phyloP scores from a whole-genome alignment of 2,113 vertebrate genomes.

The Aplodontia rufa region DNA sequence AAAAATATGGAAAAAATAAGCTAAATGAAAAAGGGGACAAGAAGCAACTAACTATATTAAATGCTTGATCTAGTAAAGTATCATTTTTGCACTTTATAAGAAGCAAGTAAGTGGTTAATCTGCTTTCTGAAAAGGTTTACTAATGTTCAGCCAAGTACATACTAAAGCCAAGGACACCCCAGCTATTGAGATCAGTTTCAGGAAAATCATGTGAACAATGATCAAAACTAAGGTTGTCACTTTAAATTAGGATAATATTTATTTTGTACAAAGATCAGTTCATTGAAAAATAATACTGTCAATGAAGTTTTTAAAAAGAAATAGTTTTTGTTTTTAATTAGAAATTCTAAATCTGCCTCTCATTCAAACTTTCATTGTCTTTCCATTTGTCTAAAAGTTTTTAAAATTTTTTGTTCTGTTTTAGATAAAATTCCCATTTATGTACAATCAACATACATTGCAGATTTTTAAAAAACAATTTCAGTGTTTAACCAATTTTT shows the following conservation, averaged over 20 bases:
- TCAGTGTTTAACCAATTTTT: neutral
- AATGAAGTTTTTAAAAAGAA: neutral
- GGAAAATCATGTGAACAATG: neutral
- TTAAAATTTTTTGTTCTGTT: neutral
- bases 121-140: constrained; percentile 5
- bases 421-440: constrained; percentile 5
- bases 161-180: neutral
- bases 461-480: neutral
- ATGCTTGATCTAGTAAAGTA: neutral
- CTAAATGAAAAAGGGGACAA: neutral
- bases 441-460: neutral
- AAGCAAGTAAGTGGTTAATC: neutral
- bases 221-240: neutral
- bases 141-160: neutral
- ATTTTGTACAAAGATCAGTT: neutral
- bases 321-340: constrained; percentile 22
- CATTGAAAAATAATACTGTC: neutral
- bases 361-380: neutral
- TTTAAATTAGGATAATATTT: neutral
- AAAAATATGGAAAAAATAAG: too few species aligned
- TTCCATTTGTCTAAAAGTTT: neutral
- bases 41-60: neutral
- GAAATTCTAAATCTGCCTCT: neutral
- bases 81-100: neutral
- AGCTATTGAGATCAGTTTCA: neutral